phyloP scores from a whole-genome alignment of 2,113 vertebrate genomes.

The Nothobranchius kuhntae region DNA sequence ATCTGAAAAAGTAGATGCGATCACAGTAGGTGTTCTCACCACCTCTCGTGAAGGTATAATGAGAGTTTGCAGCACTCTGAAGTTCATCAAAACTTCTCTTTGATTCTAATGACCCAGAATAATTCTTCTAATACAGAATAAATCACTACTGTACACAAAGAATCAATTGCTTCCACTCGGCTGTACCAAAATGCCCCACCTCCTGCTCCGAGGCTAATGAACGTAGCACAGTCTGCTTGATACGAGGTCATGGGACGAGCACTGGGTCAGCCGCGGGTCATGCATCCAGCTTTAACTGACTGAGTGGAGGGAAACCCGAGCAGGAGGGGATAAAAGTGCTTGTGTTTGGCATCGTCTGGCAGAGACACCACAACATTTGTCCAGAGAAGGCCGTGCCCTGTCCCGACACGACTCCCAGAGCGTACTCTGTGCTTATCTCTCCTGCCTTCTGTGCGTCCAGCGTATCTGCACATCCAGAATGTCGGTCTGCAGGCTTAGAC shows the following conservation, averaged over 20 bases:
- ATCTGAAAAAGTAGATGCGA: constrained; percentile 65
- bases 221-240: constrained; percentile 39
- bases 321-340: constrained; percentile 46
- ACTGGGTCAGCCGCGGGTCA: constrained; percentile 58
- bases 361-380: constrained; percentile 16
- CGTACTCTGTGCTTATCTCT: background rate
- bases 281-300: constrained; percentile 44
- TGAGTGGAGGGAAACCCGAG: constrained; percentile 50
- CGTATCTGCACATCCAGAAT: background rate
- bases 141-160: constrained; percentile 25
- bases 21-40: constrained; percentile 28
- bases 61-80: constrained; percentile 38
- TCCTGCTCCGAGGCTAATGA: constrained; percentile 49
- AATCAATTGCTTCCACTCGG: constrained; percentile 40
- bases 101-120: constrained; percentile 26
- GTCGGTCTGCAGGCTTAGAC: constrained; percentile 19
- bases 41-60: constrained; percentile 14
- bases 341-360: constrained; percentile 39
- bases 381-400: constrained; percentile 31
- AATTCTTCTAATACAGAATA: constrained; percentile 20
- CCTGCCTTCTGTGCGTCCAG: background rate
- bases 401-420: constrained; percentile 13
- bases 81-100: constrained; percentile 45
- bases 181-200: constrained; percentile 16
- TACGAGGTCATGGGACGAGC: constrained; percentile 33